Percentiles rank a stretch among this genome's conserved stretches.
Conservation (phyloP, 2,113 vertebrate genomes). For the Rhynchomys soricoides region DNA sequence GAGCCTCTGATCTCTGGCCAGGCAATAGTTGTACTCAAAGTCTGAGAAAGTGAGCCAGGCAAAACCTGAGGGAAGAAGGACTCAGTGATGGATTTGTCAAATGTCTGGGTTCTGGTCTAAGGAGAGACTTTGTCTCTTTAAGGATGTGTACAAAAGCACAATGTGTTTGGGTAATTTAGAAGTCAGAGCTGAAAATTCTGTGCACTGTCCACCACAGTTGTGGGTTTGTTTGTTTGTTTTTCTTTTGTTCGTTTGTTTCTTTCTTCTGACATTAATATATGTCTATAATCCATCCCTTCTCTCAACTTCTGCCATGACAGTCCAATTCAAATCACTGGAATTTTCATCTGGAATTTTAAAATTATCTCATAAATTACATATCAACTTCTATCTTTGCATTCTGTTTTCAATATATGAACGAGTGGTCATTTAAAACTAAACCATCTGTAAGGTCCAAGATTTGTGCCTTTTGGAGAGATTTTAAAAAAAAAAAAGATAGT, state of each 20-base stretch:
- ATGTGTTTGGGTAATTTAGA: not conserved
- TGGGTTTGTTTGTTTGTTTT: not conserved
- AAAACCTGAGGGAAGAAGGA: not conserved
- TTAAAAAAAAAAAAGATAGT: slow-evolving; percentile 26
- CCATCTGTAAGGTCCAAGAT: not conserved
- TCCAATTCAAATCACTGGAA: not conserved
- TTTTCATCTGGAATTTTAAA: slow-evolving; percentile 40
- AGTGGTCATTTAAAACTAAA: slow-evolving; percentile 20
- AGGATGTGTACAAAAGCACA: not conserved
- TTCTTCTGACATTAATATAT: not conserved
- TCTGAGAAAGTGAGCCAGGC: not conserved
- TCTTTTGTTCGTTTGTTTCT: not conserved
- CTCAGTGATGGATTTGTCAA: not conserved
- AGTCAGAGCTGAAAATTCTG: not conserved
- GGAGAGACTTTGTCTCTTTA: not conserved
- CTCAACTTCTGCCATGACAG: not conserved
- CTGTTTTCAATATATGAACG: not conserved
- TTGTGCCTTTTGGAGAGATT: not conserved
- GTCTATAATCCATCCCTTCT: not conserved
- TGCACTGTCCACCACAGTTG: not conserved
- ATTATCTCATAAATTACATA: slow-evolving; percentile 33
- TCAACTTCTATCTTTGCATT: not conserved
- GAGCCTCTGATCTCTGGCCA: not conserved
- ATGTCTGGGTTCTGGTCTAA: not conserved
- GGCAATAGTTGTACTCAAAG: not conserved